phyloP scores from a whole-genome alignment of 2,888 invertebrate genomes.

The Synanthedon formicaeformis region DNA sequence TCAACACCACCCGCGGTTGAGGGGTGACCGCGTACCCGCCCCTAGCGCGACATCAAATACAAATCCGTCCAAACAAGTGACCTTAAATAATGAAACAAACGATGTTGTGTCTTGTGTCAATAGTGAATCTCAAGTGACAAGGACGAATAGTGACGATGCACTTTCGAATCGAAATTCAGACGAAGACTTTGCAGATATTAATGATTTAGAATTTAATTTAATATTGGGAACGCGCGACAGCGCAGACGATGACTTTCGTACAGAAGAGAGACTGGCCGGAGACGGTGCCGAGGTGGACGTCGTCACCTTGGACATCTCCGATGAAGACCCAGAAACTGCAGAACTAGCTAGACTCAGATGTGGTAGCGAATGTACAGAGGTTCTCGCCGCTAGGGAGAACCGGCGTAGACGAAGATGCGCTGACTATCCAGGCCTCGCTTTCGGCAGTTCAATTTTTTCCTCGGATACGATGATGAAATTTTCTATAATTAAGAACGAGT shows the following conservation, averaged over 20 bases:
- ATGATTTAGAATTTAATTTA: constrained; percentile 49
- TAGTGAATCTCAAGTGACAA: constrained; percentile 70
- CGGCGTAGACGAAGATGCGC: constrained; percentile 84
- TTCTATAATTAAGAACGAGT: constrained; percentile 94
- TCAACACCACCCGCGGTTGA: constrained; percentile 80
- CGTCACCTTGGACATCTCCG: constrained; percentile 47
- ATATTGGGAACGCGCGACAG: constrained; percentile 42
- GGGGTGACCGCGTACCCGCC: constrained; percentile 70
- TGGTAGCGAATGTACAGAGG: constrained; percentile 89
- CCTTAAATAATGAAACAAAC: constrained; percentile 56
- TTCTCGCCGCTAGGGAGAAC: constrained; percentile 86
- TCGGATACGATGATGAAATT: constrained; percentile 99
- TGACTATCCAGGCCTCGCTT: constrained; percentile 92
- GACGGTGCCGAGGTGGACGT: constrained; percentile 55
- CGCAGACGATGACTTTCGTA: constrained; percentile 59
- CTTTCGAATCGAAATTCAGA: constrained; percentile 59
- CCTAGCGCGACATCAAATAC: constrained; percentile 38
- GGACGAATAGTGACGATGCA: constrained; percentile 69
- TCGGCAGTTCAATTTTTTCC: constrained; percentile 92
- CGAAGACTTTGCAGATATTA: constrained; percentile 47
- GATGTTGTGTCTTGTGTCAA: constrained; percentile 68
- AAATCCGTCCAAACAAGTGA: constrained; percentile 61
- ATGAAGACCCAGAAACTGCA: constrained; percentile 82
- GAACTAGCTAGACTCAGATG: constrained; percentile 88
- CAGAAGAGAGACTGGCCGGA: constrained; percentile 54